Percentiles rank a stretch among this genome's conserved stretches.
Conservation (phyloP, 2,888 invertebrate genomes). For the Drosophila fungiperda region DNA sequence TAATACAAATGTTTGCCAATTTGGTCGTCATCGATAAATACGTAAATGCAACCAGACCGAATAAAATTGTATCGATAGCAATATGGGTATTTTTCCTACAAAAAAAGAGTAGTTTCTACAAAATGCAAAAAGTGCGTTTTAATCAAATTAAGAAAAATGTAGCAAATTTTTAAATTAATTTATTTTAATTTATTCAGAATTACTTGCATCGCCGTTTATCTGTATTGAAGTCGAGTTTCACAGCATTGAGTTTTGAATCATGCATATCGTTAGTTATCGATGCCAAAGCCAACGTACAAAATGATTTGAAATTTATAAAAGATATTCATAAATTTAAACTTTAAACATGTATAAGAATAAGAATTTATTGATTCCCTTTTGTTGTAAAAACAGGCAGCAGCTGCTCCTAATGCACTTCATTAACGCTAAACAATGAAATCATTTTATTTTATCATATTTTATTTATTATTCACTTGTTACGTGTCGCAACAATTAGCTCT, state of each 20-base stretch:
- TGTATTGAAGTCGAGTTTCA: background rate
- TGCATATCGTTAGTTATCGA: background rate
- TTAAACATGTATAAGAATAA: background rate
- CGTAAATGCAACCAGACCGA: slow-evolving; percentile 20
- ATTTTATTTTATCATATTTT: background rate
- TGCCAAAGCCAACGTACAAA: slow-evolving; percentile 2
- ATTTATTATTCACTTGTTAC: background rate
- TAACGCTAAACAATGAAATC: background rate
- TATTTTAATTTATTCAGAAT: background rate
- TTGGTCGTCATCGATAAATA: slow-evolving; percentile 45
- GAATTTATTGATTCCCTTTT: background rate
- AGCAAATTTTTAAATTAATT: background rate
- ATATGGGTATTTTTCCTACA: background rate
- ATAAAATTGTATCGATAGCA: slow-evolving; percentile 32
- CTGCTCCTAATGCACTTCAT: background rate
- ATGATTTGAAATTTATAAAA: background rate
- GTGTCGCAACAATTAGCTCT: slow-evolving; percentile 12
- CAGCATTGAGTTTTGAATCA: slow-evolving; percentile 10
- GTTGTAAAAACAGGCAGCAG: background rate
- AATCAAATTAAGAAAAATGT: background rate
- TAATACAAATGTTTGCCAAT: slow-evolving; percentile 49
- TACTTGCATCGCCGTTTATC: background rate
- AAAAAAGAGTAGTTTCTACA: background rate
- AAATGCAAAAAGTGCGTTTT: background rate
- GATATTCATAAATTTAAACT: no score